Conservation (phyloP, 2,797 vertebrate species). For the Varecia variegata region DNA sequence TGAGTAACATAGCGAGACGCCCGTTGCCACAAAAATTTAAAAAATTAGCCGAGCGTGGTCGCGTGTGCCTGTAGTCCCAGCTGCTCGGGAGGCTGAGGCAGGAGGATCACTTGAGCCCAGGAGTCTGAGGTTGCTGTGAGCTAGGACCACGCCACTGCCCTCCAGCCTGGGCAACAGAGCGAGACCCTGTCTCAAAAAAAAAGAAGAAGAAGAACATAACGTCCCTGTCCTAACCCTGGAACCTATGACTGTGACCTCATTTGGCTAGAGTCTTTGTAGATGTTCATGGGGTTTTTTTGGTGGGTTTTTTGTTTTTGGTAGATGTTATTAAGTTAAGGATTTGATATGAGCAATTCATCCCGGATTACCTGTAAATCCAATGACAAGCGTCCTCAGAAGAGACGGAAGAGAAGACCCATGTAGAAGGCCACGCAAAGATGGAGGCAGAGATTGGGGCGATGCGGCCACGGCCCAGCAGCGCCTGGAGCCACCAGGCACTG, state of each 20-base stretch:
- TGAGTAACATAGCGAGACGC: too few relatives aligned
- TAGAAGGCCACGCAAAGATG: background rate
- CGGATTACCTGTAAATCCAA: background rate
- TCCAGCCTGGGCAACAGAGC: too few relatives aligned
- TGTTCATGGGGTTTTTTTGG: too few relatives aligned
- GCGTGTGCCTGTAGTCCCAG: background rate
- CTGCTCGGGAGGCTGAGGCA: background rate
- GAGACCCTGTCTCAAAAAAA: too few relatives aligned
- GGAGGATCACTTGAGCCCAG: background rate
- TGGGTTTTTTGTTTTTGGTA: background rate
- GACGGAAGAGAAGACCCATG: background rate
- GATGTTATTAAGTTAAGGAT: background rate
- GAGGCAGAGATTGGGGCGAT: background rate
- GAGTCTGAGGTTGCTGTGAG: background rate
- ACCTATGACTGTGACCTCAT: too few relatives aligned
- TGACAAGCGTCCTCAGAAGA: background rate
- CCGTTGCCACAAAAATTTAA: too few relatives aligned
- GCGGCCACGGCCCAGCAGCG: background rate
- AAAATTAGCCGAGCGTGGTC: accelerated
- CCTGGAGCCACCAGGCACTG: background rate
- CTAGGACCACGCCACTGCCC: too few relatives aligned
- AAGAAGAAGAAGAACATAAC: too few relatives aligned
- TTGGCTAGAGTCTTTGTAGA: too few relatives aligned
- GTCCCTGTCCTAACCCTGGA: too few relatives aligned
- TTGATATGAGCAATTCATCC: background rate